These are phyloP conservation scores for Mastigias papua DNA, from an alignment of 30 jellyfish, hydroid and myxozoan genomes.

Conservation along the genomic window DNA sequence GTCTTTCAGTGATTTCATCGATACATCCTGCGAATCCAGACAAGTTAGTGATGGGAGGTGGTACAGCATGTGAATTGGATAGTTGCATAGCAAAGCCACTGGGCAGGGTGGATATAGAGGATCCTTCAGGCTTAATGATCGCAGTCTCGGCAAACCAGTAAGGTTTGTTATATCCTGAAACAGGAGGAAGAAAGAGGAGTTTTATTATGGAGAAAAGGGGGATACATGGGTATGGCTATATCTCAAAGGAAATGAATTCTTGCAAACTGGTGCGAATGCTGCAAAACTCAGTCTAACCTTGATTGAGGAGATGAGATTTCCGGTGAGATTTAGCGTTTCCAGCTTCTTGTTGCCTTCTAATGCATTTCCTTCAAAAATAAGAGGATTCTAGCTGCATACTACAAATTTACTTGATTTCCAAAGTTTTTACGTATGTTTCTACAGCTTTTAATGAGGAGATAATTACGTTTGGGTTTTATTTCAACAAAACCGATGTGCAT, in stretches of 20 bases:
- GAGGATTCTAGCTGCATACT: no score
- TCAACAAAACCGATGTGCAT: no score
- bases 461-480: no score
- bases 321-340: slow-evolving; percentile 79
- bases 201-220: no score
- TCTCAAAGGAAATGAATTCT: no score
- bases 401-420: no score
- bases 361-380: slow-evolving; percentile 58
- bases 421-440: neutral
- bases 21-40: slow-evolving; percentile 87
- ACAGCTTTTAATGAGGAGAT: neutral
- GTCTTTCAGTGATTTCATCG: slow-evolving; percentile 75
- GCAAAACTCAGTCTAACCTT: slow-evolving; percentile 42
- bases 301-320: slow-evolving; percentile 79
- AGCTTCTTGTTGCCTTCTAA: slow-evolving; percentile 57
- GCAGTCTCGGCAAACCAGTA: slow-evolving; percentile 63
- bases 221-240: no score
- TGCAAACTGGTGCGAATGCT: neutral
- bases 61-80: slow-evolving; percentile 78
- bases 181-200: no score
- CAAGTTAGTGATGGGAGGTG: slow-evolving; percentile 78
- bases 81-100: slow-evolving; percentile 86
- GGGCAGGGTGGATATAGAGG: slow-evolving; percentile 91
- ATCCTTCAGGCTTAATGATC: slow-evolving; percentile 81
- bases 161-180: slow-evolving; percentile 85